These are phyloP conservation scores for Quadroppia sp. DNA, from an alignment of 2,888 invertebrate genomes.

Conservation along the genomic window DNA sequence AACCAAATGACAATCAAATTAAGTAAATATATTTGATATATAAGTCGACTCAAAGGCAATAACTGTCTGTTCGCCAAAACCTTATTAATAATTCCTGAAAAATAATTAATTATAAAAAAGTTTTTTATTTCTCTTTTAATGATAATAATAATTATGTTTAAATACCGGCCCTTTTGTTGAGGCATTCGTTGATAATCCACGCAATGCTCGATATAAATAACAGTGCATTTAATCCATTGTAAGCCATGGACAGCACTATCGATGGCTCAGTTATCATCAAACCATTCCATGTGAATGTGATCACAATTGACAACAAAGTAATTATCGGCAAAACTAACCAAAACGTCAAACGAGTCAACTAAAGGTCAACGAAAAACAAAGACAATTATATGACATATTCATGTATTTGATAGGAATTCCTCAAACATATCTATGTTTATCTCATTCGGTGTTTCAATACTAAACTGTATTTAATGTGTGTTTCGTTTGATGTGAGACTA, in stretches of 20 bases:
- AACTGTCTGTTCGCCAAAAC: constrained; percentile 30
- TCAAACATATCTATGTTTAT: background rate
- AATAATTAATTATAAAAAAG: no score
- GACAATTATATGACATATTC: background rate
- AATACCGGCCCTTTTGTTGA: constrained; percentile 29
- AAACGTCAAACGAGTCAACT: constrained; percentile 21
- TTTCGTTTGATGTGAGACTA: background rate
- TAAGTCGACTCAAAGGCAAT: constrained; percentile 40
- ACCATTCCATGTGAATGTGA: constrained; percentile 31
- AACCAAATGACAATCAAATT: constrained; percentile 42
- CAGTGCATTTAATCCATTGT: constrained; percentile 34
- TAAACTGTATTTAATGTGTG: constrained; percentile 15
- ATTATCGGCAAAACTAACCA: constrained; percentile 35
- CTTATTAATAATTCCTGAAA: background rate
- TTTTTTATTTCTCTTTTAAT: no score
- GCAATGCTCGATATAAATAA: constrained; percentile 28
- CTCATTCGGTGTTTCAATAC: no score
- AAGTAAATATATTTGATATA: constrained; percentile 42
- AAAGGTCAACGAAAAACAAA: no score
- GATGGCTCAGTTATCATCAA: constrained; percentile 11
- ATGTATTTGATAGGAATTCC: background rate
- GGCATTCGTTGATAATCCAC: constrained; percentile 39
- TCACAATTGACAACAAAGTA: constrained; percentile 31
- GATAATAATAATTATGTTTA: background rate
- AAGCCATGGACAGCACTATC: background rate